Evolutionary conservation across 64 coral and sea anemone genomes (phyloP), one percentile per base, ranked within the genome.

Genomic region (Stichodactyla mertensii): DNA sequence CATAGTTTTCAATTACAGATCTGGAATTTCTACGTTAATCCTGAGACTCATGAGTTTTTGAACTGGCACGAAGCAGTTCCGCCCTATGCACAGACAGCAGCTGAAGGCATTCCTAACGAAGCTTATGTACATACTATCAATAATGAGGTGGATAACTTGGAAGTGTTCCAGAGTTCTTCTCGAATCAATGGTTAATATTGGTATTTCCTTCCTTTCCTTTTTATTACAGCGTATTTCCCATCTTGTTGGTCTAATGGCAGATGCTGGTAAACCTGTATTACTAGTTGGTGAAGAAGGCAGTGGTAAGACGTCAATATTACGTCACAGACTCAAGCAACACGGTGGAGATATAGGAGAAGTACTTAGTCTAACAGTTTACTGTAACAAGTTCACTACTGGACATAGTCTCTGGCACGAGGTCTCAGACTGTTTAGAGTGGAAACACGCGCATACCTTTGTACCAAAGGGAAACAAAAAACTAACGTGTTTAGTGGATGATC

Each of bases 391-490:
- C 60, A 98, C 93, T 4, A 86, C 92, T 19, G 91, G 92, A n/a
- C 86, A 82, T 81, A 92, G 81, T 55, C 90, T 98, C 3, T 98
- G 96, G 96, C 88, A 55, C 6, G 88, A 98, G 64, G 61, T 98
- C 52, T 89, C 90, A 22, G 80, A 88, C 64, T 94, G 93, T 18
- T 78, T 98, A 55, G 96, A 98, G 71, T 98, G 96, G 96, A 98
- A 98, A 79, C 96, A 98, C 55, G 96, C 92, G 16, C 91, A 88
- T 67, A 98, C 96, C 7, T 98, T 92, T 55, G 89, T 98, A 51
- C 96, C 96, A 27, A 98, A 98, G 78, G 96, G 96, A 84, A 98
- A 98, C 57, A 98, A 98, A 85, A 92, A 71, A 45, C 77, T 99
- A 26, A 91, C 93, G 19, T 99, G 93, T 82, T 86, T 99, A 14